Evolutionary conservation across 2,113 vertebrate genomes (phyloP), one percentile per base, ranked within the genome.

Genomic region (Lates calcarifer): DNA sequence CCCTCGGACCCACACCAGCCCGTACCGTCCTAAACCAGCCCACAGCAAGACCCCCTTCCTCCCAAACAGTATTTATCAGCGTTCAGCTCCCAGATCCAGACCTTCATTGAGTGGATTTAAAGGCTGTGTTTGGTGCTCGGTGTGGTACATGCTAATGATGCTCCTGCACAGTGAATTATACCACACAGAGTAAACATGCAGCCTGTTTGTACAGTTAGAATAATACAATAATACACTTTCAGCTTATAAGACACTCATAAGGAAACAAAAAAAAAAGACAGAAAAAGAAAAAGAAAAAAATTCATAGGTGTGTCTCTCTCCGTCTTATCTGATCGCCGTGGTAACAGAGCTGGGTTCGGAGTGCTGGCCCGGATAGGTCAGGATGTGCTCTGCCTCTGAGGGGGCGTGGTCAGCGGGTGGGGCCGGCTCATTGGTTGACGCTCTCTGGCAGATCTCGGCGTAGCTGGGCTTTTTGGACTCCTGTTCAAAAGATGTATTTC

Each of bases 401-500:
- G 95, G 91, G 85, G 95, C 74, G 85, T 95, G 94, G 92, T 95
- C 96, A 29, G 88, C 73, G 58, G 94, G 90, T 55, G 90, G 92
- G 73, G 85, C 82, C 0, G 90, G 83, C 62, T 95, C 92, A 45
- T 85, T 91, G 86, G 96, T 91, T 41, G 94, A 94, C 45, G 64
- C 94, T 93, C 95, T 96, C 95, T 97, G 95, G 92, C 97, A 97
- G 85, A 98, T 97, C 93, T 97, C 94, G 0, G 97, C 96, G 2
- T 98, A 98, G 94, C 96, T 98, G 66, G 93, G 94, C 92, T 95
- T 97, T 84, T 95, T 93, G 58, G 96, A 79, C 91, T 97, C 96
- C 97, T 98, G 91, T 51, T n/a, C 72, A 89, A 79, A 18, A 8
- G 5, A 9, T 37, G 6, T 20, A 2, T 58, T 58, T 31, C 8